Conservation (phyloP, 2,797 vertebrate species). For the Artibeus jamaicensis region DNA sequence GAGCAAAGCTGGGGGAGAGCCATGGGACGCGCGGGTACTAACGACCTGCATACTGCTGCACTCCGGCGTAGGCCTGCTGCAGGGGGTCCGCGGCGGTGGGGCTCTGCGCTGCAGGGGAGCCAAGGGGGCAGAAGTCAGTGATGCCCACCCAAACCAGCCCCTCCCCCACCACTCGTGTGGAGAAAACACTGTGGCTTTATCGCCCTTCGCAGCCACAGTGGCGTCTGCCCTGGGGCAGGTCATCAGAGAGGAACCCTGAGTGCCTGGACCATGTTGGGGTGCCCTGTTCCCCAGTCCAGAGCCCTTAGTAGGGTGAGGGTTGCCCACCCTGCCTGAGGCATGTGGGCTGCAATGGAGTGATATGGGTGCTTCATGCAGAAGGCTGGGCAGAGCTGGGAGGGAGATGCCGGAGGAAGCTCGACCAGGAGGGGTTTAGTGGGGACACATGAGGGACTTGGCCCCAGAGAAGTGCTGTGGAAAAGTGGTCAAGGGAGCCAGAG, state of each 20-base stretch:
- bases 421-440: background rate
- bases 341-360: accelerated
- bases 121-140: conserved; percentile 71
- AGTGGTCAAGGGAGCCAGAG: background rate
- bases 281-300: background rate
- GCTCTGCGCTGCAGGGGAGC: conserved; percentile 94
- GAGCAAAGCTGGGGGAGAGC: background rate
- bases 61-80: conserved; percentile 99
- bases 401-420: background rate
- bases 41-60: conserved; percentile 99
- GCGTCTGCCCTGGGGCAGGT: background rate
- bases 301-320: background rate
- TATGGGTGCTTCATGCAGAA: background rate
- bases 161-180: background rate
- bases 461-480: background rate
- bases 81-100: conserved; percentile 97
- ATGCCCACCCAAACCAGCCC: background rate
- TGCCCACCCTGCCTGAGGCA: background rate
- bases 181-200: background rate
- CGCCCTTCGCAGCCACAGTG: background rate
- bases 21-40: conserved; percentile 84
- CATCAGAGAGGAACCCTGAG: background rate
- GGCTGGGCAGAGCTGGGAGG: background rate
- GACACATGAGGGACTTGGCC: background rate
- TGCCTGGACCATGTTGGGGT: background rate